These are phyloP conservation scores for Falco berigora DNA, from an alignment of 2,797 vertebrate species.

Conservation along the genomic window DNA sequence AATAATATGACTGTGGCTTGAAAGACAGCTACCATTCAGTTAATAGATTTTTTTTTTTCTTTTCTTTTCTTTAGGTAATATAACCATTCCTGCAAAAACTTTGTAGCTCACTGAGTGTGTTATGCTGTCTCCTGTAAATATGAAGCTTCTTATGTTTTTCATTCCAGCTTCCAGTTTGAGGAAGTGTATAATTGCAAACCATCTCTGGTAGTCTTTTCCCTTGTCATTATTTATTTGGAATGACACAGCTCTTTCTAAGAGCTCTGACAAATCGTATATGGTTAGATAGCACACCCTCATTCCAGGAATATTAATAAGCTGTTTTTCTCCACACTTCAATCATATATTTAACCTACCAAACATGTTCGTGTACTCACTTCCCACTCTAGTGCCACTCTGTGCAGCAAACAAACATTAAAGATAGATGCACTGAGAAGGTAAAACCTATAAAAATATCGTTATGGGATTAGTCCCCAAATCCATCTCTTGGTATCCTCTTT, in stretches of 20 bases:
- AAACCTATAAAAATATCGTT: neutral
- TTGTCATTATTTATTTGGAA: neutral
- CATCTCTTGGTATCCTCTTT: neutral
- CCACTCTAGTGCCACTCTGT: neutral
- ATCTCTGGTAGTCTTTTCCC: neutral
- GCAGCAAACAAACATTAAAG: neutral
- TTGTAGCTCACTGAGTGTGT: neutral
- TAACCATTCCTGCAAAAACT: neutral
- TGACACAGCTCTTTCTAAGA: neutral
- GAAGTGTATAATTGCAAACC: neutral
- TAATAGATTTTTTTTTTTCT: neutral
- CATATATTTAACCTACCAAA: neutral
- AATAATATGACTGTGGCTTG: neutral
- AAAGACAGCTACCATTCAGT: neutral
- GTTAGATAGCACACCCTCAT: neutral
- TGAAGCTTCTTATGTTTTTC: neutral
- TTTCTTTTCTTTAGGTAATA: neutral
- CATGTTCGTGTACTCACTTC: neutral
- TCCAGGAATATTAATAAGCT: neutral
- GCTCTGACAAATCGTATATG: neutral
- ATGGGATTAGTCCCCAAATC: neutral
- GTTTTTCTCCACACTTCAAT: neutral
- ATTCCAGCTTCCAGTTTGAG: neutral
- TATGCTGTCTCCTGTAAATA: neutral
- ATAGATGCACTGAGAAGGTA: neutral